Evolutionary conservation across 2,797 vertebrate genomes (phyloP).

Genomic region (Oreortyx pictus): DNA sequence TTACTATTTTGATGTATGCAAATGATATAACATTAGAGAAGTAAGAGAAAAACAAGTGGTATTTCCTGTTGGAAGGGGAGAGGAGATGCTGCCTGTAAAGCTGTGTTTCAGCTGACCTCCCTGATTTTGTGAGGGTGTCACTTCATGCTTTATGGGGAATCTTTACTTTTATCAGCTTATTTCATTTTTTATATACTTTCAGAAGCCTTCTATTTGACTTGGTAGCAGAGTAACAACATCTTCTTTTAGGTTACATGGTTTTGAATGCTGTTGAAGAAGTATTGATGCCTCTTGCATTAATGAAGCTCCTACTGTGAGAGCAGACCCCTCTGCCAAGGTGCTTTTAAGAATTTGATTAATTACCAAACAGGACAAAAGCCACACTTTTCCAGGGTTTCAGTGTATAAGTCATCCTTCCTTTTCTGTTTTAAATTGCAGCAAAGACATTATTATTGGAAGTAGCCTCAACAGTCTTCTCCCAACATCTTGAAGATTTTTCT

Average conservation of each 20-base stretch:
- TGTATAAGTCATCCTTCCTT: constrained; percentile 44
- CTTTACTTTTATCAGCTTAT: not conserved
- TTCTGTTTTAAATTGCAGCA: constrained; percentile 7
- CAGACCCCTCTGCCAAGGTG: constrained; percentile 24
- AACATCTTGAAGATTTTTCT: not conserved
- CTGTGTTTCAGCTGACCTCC: not conserved
- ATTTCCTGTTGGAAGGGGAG: not conserved
- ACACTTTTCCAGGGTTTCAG: not conserved
- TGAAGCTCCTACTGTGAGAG: constrained; percentile 33
- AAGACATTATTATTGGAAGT: not conserved
- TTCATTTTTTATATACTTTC: constrained; percentile 31
- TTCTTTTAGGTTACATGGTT: not conserved
- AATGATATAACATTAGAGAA: not conserved
- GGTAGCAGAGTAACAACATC: not conserved
- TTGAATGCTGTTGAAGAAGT: constrained; percentile 37
- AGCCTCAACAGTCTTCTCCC: not conserved
- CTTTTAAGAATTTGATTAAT: constrained; percentile 66
- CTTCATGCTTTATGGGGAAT: not conserved
- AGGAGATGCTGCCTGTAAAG: constrained; percentile 18
- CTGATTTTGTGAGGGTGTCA: not conserved
- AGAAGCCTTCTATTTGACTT: not conserved
- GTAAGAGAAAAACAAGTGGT: not conserved
- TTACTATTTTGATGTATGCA: not conserved
- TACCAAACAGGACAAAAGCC: not conserved
- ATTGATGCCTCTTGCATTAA: constrained; percentile 35